Evolutionary conservation across 2,888 invertebrate species (phyloP).

Genomic region (Heliconius sara): DNA sequence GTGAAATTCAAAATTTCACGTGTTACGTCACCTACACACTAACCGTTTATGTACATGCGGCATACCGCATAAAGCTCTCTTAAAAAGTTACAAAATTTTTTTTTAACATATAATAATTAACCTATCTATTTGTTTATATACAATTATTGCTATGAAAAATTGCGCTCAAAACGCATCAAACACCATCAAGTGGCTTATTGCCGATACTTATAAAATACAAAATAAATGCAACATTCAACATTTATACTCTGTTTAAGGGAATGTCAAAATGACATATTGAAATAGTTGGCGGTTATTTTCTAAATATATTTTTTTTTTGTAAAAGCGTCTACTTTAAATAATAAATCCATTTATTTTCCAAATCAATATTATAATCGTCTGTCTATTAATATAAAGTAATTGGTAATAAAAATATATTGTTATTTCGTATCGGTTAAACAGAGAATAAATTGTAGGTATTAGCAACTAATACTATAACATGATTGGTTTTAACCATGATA

Average conservation of each 20-base stretch:
- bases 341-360: no score
- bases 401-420: not conserved
- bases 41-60: conserved; percentile 72
- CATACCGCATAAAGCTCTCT: conserved; percentile 80
- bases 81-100: conserved; percentile 80
- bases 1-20: conserved; percentile 80
- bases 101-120: conserved; percentile 80
- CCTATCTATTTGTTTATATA: conserved; percentile 80
- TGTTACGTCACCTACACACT: conserved; percentile 63
- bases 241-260: conserved; percentile 44
- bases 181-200: conserved; percentile 72
- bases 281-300: not conserved
- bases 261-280: not conserved
- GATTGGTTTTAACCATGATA: conserved; percentile 69
- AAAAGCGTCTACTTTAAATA: no score
- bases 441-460: conserved; percentile 58
- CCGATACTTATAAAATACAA: conserved; percentile 61
- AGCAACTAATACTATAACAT: conserved; percentile 65
- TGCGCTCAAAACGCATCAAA: conserved; percentile 80
- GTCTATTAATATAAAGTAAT: not conserved
- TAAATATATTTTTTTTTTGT: not conserved
- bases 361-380: not conserved
- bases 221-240: conserved; percentile 57
- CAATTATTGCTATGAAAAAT: conserved; percentile 82
- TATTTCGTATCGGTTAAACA: conserved; percentile 56